Percentiles rank a stretch among this genome's conserved stretches.
These are phyloP conservation scores for Glossosoma conforme DNA, from an alignment of 1,140 invertebrate genomes.

Conservation along the genomic window DNA sequence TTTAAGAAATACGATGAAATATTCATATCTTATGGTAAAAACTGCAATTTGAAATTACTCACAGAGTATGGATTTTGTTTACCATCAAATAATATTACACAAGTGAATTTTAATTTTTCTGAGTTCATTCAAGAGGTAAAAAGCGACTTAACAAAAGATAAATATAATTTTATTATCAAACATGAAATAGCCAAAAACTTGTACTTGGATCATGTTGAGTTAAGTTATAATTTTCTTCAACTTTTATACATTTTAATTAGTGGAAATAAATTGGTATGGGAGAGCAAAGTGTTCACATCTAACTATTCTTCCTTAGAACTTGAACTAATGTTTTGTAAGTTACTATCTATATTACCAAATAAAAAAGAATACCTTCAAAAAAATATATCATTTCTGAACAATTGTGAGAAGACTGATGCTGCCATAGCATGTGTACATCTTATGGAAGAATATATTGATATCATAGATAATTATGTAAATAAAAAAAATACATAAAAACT, in stretches of 20 bases:
- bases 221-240: conserved; percentile 23
- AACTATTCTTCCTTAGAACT: too few species aligned
- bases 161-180: conserved; percentile 23
- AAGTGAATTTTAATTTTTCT: conserved; percentile 16
- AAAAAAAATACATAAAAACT: too few species aligned
- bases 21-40: conserved; percentile 25
- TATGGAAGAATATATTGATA: too few species aligned
- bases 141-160: conserved; percentile 3
- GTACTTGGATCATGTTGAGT: conserved; percentile 8
- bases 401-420: too few species aligned
- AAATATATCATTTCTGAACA: too few species aligned
- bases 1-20: conserved; percentile 22
- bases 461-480: too few species aligned
- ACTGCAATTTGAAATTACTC: conserved; percentile 26
- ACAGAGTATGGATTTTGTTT: conserved; percentile 28
- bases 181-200: conserved; percentile 17
- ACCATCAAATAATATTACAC: conserved; percentile 15
- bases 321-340: too few species aligned
- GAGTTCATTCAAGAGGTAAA: conserved; percentile 4
- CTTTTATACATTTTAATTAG: conserved; percentile 19
- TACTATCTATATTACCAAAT: too few species aligned
- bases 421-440: too few species aligned
- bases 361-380: too few species aligned
- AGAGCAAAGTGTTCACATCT: conserved; percentile 6
- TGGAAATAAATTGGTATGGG: conserved; percentile 13